These are phyloP conservation scores for Bagarius yarrelli DNA, from an alignment of 2,113 vertebrate species.

Conservation along the genomic window DNA sequence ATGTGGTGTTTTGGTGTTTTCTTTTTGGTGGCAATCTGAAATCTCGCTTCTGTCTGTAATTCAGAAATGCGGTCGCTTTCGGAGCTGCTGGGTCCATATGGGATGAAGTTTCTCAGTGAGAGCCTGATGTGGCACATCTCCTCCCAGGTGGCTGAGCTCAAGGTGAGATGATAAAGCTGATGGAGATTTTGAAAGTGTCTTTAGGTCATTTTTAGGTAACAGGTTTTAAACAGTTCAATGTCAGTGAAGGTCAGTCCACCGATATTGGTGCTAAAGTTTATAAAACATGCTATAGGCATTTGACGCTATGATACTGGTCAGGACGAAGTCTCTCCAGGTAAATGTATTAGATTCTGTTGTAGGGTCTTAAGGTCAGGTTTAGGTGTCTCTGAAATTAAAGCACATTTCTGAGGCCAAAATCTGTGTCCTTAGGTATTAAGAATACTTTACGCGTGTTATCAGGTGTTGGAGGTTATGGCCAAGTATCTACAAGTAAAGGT, in stretches of 20 bases:
- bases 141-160: constrained; percentile 96
- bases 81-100: constrained; percentile 95
- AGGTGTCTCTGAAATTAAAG: background rate
- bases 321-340: background rate
- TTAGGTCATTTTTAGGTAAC: background rate
- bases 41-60: constrained; percentile 49
- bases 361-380: background rate
- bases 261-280: background rate
- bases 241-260: background rate
- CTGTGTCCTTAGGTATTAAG: background rate
- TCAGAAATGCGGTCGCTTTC: constrained; percentile 97
- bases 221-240: background rate
- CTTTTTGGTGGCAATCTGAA: background rate
- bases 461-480: background rate
- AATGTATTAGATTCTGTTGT: background rate
- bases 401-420: too few relatives aligned
- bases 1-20: background rate
- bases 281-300: background rate
- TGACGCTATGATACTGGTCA: background rate
- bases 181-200: too few relatives aligned
- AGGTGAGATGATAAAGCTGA: constrained; percentile 73
- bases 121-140: constrained; percentile 99
- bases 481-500: too few relatives aligned
- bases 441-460: background rate
- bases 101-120: constrained; percentile 99